Conservation (phyloP, 2,797 vertebrate genomes). For the Mus minutoides region DNA sequence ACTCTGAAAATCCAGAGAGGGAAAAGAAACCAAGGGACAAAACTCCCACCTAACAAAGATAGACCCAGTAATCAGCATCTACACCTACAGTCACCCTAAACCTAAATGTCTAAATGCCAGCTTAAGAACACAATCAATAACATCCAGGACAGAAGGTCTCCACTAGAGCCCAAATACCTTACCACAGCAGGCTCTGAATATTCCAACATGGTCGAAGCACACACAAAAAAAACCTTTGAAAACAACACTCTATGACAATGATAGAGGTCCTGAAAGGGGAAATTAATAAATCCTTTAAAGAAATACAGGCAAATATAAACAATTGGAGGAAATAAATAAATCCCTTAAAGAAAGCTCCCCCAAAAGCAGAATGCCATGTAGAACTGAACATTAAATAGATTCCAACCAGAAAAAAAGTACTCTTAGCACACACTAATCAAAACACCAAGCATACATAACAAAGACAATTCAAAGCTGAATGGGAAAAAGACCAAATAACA, state of each 20-base stretch:
- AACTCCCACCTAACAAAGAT: neutral
- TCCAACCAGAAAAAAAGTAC: neutral
- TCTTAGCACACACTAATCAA: neutral
- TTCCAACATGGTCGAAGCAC: neutral
- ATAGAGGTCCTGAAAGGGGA: neutral
- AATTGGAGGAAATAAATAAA: neutral
- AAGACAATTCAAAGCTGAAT: neutral
- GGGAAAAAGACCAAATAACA: neutral
- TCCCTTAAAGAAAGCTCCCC: neutral
- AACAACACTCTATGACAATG: neutral
- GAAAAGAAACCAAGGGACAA: neutral
- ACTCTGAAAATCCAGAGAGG: neutral
- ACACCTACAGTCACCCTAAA: neutral
- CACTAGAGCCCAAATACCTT: neutral
- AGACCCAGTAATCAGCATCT: neutral
- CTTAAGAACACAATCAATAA: neutral
- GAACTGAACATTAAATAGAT: neutral
- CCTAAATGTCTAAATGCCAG: neutral
- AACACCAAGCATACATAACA: neutral
- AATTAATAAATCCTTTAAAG: neutral
- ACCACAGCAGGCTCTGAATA: neutral
- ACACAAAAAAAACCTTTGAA: neutral
- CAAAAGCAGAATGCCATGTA: neutral
- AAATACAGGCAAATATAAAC: neutral
- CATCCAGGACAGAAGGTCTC: neutral